A percentile compares a stretch with the other conserved stretches of the same genome.
Conservation (phyloP, 2,113 vertebrate species). For the Lophochroa leadbeateri region DNA sequence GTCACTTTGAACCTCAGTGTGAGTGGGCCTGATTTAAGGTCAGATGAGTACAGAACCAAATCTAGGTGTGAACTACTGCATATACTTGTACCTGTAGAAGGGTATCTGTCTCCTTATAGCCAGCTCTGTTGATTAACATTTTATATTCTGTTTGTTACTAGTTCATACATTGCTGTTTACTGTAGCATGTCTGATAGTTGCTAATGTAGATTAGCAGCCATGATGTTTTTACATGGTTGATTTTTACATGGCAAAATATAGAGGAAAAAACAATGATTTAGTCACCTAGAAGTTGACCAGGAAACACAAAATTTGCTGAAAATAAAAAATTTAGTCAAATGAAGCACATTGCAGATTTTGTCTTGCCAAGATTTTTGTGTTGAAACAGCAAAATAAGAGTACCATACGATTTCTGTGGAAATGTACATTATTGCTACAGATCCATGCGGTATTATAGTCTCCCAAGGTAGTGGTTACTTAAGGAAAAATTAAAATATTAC, state of each 20-base stretch:
- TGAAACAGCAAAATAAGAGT: neutral
- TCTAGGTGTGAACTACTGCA: neutral
- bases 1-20: neutral
- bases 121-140: neutral
- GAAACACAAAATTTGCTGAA: neutral
- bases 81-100: neutral
- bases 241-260: neutral
- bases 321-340: neutral
- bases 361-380: neutral
- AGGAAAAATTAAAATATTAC: neutral
- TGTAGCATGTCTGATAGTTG: neutral
- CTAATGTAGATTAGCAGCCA: neutral
- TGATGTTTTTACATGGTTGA: neutral
- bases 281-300: neutral
- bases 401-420: neutral
- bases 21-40: neutral
- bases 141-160: neutral
- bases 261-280: neutral
- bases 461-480: neutral
- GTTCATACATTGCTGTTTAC: neutral
- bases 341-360: neutral
- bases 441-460: neutral
- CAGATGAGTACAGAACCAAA: neutral
- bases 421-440: neutral
- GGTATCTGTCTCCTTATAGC: neutral